Percentiles rank a stretch among this genome's conserved stretches.
Conservation (phyloP, 2,888 invertebrate genomes). For the Mechanitis mazaeus region DNA sequence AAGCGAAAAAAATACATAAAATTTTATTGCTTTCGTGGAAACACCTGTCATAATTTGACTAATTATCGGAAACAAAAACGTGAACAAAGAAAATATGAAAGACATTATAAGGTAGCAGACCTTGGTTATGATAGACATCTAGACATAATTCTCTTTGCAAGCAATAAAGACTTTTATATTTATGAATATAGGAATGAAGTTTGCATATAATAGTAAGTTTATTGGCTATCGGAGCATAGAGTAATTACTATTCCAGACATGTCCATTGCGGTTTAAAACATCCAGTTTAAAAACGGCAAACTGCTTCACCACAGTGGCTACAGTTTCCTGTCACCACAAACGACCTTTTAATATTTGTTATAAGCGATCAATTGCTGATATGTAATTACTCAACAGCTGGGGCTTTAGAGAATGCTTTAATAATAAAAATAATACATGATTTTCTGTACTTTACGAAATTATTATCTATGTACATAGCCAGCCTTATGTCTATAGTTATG, state of each 20-base stretch:
- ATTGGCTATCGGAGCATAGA: constrained; percentile 20
- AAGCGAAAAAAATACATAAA: not conserved
- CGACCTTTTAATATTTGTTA: constrained; percentile 60
- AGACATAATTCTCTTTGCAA: constrained; percentile 4
- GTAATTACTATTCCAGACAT: constrained; percentile 23
- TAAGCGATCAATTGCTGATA: constrained; percentile 32
- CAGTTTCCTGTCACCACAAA: constrained; percentile 69
- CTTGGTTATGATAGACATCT: constrained; percentile 10
- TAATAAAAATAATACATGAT: too few species aligned
- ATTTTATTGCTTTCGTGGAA: constrained; percentile 6
- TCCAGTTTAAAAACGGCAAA: constrained; percentile 44
- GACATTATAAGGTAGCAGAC: constrained; percentile 9
- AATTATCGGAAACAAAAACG: constrained; percentile 16
- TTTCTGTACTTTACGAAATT: too few species aligned
- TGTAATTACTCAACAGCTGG: too few species aligned
- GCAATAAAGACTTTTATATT: constrained; percentile 4
- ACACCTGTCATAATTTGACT: constrained; percentile 16
- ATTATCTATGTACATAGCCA: too few species aligned
- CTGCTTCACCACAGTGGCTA: constrained; percentile 56
- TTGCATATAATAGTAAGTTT: constrained; percentile 16
- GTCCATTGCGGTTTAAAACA: constrained; percentile 28
- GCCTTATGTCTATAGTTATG: too few species aligned
- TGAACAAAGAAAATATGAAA: constrained; percentile 15
- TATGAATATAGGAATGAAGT: constrained; percentile 7
- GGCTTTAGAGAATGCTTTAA: too few species aligned